Percentiles rank a stretch among this genome's conserved stretches.
These are phyloP conservation scores for Theretra japonica DNA, from an alignment of 2,888 invertebrate genomes.

Conservation along the genomic window DNA sequence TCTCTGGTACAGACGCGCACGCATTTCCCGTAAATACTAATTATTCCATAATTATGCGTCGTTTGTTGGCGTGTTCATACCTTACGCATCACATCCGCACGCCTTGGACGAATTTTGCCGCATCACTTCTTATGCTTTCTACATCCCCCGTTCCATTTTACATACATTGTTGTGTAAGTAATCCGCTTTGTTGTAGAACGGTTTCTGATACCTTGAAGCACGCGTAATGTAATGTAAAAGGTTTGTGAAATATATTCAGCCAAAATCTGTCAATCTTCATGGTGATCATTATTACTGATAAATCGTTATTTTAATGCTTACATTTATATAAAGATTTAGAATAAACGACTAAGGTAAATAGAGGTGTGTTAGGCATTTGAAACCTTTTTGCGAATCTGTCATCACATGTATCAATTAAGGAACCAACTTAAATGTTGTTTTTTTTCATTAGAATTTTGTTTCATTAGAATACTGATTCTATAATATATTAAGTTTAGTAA, in stretches of 20 bases:
- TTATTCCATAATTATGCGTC: slow-evolving; percentile 59
- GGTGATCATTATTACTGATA: not conserved
- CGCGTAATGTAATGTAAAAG: slow-evolving; percentile 2
- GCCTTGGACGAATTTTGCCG: slow-evolving; percentile 49
- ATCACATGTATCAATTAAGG: no score
- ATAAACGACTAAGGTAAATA: no score
- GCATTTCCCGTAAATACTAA: slow-evolving; percentile 40
- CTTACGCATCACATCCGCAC: slow-evolving; percentile 39
- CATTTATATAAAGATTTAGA: no score
- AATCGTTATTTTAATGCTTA: no score
- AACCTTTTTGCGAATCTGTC: no score
- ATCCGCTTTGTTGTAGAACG: slow-evolving; percentile 38
- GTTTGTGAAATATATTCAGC: not conserved
- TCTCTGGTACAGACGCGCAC: not conserved
- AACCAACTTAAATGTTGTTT: no score
- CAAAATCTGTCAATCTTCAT: not conserved
- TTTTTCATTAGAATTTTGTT: no score
- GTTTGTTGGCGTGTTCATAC: slow-evolving; percentile 47
- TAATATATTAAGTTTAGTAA: no score
- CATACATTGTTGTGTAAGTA: slow-evolving; percentile 43
- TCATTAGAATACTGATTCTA: no score
- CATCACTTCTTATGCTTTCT: slow-evolving; percentile 64
- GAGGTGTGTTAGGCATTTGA: no score
- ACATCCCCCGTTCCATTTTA: slow-evolving; percentile 48
- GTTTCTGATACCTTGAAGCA: slow-evolving; percentile 9